Percentiles rank a stretch among this genome's conserved stretches.
These are phyloP conservation scores for Ephialtes manifestator DNA, from an alignment of 2,888 invertebrate genomes.

Conservation along the genomic window DNA sequence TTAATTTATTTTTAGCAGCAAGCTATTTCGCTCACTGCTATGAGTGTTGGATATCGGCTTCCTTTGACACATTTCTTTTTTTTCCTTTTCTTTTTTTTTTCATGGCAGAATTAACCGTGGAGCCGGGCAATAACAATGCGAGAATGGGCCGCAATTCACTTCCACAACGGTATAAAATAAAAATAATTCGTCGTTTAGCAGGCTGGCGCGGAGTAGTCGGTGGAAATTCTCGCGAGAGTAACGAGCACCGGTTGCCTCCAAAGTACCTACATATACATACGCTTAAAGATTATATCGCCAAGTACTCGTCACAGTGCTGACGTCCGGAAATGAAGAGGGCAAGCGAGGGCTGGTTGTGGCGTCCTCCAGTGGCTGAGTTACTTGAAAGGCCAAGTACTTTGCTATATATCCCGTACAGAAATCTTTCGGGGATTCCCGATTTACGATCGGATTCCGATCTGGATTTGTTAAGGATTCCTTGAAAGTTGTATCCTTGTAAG, in stretches of 20 bases:
- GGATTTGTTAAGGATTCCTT: no score
- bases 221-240: conserved; percentile 33
- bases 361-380: conserved; percentile 57
- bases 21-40: background rate
- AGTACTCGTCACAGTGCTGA: conserved; percentile 69
- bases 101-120: background rate
- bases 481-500: no score
- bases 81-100: background rate
- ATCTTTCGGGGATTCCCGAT: no score
- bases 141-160: background rate
- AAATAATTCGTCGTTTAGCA: background rate
- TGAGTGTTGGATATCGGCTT: background rate
- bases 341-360: conserved; percentile 56
- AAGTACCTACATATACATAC: conserved; percentile 28
- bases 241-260: conserved; percentile 40
- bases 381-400: conserved; percentile 40
- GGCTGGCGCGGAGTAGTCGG: conserved; percentile 2
- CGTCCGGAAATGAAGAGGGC: conserved; percentile 70
- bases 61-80: background rate
- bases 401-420: no score
- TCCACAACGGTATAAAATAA: background rate
- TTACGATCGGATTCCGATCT: no score
- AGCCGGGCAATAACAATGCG: background rate
- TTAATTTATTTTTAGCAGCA: background rate
- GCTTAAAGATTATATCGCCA: conserved; percentile 62